Evolutionary conservation across 2,888 invertebrate genomes (phyloP), one percentile per base, ranked within the genome.

Genomic region (Drosophila lutescens): DNA sequence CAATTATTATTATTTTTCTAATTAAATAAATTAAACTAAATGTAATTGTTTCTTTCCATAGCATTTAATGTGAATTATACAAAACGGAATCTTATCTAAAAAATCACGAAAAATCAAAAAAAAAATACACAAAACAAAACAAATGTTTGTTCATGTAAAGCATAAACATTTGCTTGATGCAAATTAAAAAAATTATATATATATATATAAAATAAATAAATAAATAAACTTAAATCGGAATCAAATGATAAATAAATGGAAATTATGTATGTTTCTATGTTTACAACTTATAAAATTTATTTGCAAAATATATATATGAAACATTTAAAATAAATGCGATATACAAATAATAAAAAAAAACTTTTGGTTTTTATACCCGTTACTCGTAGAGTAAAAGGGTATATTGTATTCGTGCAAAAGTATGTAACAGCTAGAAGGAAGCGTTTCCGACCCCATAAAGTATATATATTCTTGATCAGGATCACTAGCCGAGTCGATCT

Each of bases 1-100:
- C 86, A 86, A 86, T 86, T 88, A 84, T 88, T 83, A 88, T 85
- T 78, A 88, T 88, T 77, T 86, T 80, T 88, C 78, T 84, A 81
- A 80, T 83, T 84, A 86, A 86, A 78, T 77, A 79, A 79, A 80
- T 83, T 78, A 77, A 78, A 80, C 78, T 80, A 74, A 79, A 88
- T 86, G 84, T 84, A 86, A 86, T 84, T 76, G 84, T 88, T 84
- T 88, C 81, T 86, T 86, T 86, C 81, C 84, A 86, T 88, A 86
- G 85, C 73, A 77, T 80, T 84, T 83, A 80, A 86, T 84, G 85
- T 84, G 71, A 81, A 82, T 61, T 70, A 71, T 70, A 71, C 70
- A 74, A 67, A 54, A 50, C 50, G 56, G 44, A 56, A 65, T 56
- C 66, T 53, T 73, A 83, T 78, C 78, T 72, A 77, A 65, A 73